Evolutionary conservation across 2,113 vertebrate genomes (phyloP).

Genomic region (Neogale vison): DNA sequence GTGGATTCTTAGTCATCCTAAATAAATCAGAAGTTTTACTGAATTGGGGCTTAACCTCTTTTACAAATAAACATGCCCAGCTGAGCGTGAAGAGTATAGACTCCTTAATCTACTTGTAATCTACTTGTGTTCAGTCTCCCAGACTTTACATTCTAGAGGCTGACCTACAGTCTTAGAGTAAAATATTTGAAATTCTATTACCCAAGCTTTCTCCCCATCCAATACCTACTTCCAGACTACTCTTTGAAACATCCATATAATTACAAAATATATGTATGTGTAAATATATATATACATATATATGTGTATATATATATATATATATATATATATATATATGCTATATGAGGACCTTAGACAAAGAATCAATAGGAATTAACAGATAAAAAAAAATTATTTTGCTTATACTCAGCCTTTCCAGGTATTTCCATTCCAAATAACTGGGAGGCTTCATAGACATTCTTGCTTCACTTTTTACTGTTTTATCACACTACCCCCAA

Average conservation of each 20-base stretch:
- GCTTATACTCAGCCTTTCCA: neutral
- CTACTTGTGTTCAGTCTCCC: neutral
- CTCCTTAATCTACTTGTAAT: neutral
- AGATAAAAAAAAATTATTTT: slow-evolving; percentile 30
- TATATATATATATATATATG: neutral
- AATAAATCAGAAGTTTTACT: neutral
- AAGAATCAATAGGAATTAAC: neutral
- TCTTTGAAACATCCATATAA: neutral
- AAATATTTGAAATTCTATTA: slow-evolving; percentile 11
- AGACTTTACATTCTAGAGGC: neutral
- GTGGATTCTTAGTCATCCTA: neutral
- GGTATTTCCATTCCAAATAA: neutral
- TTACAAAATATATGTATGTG: neutral
- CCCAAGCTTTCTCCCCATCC: neutral
- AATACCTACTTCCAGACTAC: neutral
- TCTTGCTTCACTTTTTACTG: neutral
- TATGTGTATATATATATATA: neutral
- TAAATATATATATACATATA: neutral
- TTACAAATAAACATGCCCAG: neutral
- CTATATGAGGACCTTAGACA: neutral
- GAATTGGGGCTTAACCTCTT: slow-evolving; percentile 7
- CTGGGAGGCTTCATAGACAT: neutral
- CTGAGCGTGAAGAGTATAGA: neutral
- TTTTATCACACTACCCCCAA: neutral
- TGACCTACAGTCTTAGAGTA: neutral